phyloP scores from a whole-genome alignment of 2,888 invertebrate species.

The Blomia tropicalis region DNA sequence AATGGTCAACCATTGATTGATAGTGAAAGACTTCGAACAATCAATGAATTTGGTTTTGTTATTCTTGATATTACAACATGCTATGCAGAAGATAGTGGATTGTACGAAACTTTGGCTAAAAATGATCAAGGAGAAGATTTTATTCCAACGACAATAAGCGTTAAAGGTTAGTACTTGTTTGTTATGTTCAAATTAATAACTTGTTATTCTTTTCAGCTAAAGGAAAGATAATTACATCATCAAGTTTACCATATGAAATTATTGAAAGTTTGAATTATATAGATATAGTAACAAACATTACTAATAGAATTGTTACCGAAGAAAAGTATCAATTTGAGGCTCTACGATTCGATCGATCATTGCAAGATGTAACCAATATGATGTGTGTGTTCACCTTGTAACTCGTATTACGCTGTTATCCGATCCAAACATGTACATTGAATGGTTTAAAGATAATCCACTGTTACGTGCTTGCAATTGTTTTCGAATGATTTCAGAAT shows the following conservation, averaged over 20 bases:
- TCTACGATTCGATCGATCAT: too few species aligned
- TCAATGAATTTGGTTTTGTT: constrained; percentile 93
- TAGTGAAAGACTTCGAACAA: constrained; percentile 76
- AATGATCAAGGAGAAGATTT: constrained; percentile 77
- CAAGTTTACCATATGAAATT: constrained; percentile 86
- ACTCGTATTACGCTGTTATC: too few species aligned
- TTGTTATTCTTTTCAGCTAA: too few species aligned
- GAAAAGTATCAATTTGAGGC: too few species aligned
- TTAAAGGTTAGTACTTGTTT: constrained; percentile 7
- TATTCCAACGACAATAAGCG: constrained; percentile 89
- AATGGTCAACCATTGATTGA: constrained; percentile 44
- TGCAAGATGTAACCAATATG: too few species aligned
- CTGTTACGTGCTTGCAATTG: constrained; percentile 32
- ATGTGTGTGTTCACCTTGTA: too few species aligned
- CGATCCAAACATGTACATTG: constrained; percentile 72
- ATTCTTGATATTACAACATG: constrained; percentile 88
- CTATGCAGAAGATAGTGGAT: constrained; percentile 76
- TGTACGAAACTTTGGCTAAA: constrained; percentile 83
- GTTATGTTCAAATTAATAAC: background rate
- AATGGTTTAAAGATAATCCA: constrained; percentile 80
- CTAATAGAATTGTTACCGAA: too few species aligned
- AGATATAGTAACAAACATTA: too few species aligned
- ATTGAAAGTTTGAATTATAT: constrained; percentile 80
- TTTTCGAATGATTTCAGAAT: constrained; percentile 44
- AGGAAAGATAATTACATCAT: constrained; percentile 83